A percentile compares a stretch with the other conserved stretches of the same genome.
These are phyloP conservation scores for Liopterus haemorrhoidalis DNA, from an alignment of 2,888 invertebrate species.

Conservation along the genomic window DNA sequence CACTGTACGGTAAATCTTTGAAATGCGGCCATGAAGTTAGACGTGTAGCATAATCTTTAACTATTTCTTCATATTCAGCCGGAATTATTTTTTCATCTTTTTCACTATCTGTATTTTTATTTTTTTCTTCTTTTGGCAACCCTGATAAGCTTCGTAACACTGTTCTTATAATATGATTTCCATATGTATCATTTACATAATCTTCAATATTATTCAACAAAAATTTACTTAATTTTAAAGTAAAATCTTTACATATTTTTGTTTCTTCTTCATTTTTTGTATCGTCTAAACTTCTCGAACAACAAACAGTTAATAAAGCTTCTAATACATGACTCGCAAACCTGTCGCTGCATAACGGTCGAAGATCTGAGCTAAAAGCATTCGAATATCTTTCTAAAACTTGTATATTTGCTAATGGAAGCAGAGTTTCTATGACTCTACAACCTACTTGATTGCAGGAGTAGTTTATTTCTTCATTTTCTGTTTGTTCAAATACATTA, in stretches of 20 bases:
- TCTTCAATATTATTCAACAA: conserved; percentile 79
- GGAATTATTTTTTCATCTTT: conserved; percentile 47
- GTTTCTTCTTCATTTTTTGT: conserved; percentile 34
- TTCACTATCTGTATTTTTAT: conserved; percentile 29
- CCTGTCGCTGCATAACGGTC: conserved; percentile 66
- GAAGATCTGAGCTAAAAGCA: conserved; percentile 58
- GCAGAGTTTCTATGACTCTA: conserved; percentile 66
- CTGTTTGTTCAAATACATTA: conserved; percentile 69
- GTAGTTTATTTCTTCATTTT: conserved; percentile 63
- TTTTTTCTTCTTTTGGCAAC: conserved; percentile 45
- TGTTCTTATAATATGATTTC: conserved; percentile 69
- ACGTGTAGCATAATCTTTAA: conserved; percentile 58
- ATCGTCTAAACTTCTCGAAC: conserved; percentile 47
- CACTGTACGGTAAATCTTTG: conserved; percentile 61
- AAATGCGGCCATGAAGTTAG: conserved; percentile 73
- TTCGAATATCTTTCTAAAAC: conserved; percentile 59
- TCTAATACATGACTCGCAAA: conserved; percentile 78
- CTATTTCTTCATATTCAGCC: conserved; percentile 55
- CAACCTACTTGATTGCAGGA: conserved; percentile 77
- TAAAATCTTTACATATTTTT: conserved; percentile 57
- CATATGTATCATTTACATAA: conserved; percentile 71
- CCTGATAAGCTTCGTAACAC: conserved; percentile 66
- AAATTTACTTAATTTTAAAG: conserved; percentile 67
- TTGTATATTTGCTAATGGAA: conserved; percentile 60
- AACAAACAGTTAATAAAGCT: conserved; percentile 56